Evolutionary conservation across 2,113 vertebrate species (phyloP), one percentile per base, ranked within the genome.

Genomic region (Calyptomena viridis): DNA sequence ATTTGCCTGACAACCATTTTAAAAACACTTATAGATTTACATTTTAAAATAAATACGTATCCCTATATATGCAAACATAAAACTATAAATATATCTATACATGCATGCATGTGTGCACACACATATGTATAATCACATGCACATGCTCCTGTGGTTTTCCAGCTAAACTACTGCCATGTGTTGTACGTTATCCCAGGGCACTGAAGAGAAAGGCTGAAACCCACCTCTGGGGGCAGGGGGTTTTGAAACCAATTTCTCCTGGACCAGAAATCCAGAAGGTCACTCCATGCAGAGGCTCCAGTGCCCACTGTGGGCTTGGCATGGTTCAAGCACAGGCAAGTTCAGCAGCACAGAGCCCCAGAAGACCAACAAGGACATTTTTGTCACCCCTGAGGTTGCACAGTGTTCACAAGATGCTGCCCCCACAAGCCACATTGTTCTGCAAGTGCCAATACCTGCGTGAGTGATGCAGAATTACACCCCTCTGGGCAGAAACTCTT

Each of bases 331-430:
- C 19, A 63, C 0, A 1, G 58, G 46, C 33, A 39, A 52, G 16
- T 19, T 72, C 24, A 39, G 35, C 5, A 5, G 46, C 42, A 19
- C n/a, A n/a, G 59, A 73, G 23, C 35, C 44, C 25, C 37, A 21
- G 8, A 63, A 24, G 74, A 56, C 0, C 2, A 69, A 13, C 1
- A 0, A 40, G 58, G 44, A 24, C 2, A 1, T 55, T 62, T 28
- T 13, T 39, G 19, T 44, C 55, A 44, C 8, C 21, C 52, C 30
- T 5, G 1, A 30, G n/a, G 30, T 10, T 69, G 40, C 28, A 55
- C 9, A 40, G 16, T 1, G 0, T 1, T 1, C 5, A 5, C 0
- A 5, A 67, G 78, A 52, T 1, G 3, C 31, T 33, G 8, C 24
- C 74, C 37, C 44, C 1, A 1, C 0, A 31, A 49, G 40, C 40